Evolutionary conservation across 2,888 invertebrate species (phyloP).

Genomic region (Ellobium chinense): DNA sequence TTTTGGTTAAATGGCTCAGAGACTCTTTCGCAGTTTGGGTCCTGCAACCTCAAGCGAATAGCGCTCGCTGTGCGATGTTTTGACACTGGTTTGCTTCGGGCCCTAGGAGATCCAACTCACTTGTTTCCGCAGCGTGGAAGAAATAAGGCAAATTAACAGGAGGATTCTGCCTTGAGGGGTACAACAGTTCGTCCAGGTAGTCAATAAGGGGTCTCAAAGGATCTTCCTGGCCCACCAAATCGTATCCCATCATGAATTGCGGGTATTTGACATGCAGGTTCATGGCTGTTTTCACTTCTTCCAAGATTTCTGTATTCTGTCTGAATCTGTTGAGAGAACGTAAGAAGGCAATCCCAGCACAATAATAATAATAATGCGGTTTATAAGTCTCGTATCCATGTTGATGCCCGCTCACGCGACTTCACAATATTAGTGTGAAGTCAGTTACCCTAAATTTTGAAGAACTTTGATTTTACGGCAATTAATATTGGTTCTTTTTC

Average conservation of each 20-base stretch:
- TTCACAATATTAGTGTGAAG: background rate
- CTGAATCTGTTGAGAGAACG: constrained; percentile 49
- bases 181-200: constrained; percentile 67
- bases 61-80: too few species aligned
- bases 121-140: constrained; percentile 78
- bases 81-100: too few species aligned
- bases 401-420: too few species aligned
- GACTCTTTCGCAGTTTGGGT: too few species aligned
- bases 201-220: constrained; percentile 57
- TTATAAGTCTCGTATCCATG: too few species aligned
- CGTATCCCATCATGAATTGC: constrained; percentile 55
- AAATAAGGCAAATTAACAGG: constrained; percentile 70
- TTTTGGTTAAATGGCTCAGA: too few species aligned
- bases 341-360: too few species aligned
- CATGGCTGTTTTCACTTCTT: constrained; percentile 58
- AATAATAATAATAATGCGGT: too few species aligned
- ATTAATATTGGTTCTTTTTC: too few species aligned
- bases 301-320: constrained; percentile 44
- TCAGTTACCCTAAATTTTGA: too few species aligned
- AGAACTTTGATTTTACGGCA: too few species aligned
- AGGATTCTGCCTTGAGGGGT: constrained; percentile 62
- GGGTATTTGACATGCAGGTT: constrained; percentile 60
- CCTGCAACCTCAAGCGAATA: too few species aligned
- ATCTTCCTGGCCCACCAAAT: constrained; percentile 41
- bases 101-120: constrained; percentile 62